phyloP scores from a whole-genome alignment of 2,888 invertebrate species.

The Andrena dorsata region DNA sequence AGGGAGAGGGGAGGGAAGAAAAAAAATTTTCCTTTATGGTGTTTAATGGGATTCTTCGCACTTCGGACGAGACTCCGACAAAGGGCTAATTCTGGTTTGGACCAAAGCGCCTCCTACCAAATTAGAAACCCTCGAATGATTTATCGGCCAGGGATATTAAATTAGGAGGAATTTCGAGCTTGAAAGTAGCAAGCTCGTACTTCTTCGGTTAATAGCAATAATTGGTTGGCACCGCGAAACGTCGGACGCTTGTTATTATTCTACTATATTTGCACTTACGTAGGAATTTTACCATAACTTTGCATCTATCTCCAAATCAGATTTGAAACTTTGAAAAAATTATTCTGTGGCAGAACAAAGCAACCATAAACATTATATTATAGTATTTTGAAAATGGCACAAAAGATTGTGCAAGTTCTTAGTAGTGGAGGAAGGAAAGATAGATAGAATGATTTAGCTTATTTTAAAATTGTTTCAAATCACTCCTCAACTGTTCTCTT shows the following conservation, averaged over 20 bases:
- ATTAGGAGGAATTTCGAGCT: conserved; percentile 58
- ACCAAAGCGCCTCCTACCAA: conserved; percentile 59
- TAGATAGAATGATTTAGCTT: no score
- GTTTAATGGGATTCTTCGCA: conserved; percentile 65
- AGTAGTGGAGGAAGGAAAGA: no score
- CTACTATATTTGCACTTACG: conserved; percentile 26
- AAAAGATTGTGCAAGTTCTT: no score
- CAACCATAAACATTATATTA: no score
- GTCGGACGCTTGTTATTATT: conserved; percentile 18
- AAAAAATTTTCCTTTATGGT: conserved; percentile 58
- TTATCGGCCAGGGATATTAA: conserved; percentile 61
- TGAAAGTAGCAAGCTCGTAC: conserved; percentile 56
- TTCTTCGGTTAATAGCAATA: conserved; percentile 48
- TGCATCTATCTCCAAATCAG: no score
- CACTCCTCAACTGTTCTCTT: no score
- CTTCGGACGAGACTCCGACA: conserved; percentile 55
- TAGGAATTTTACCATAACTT: background rate
- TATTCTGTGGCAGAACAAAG: no score
- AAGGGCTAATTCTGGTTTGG: conserved; percentile 59
- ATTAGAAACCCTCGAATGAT: conserved; percentile 59
- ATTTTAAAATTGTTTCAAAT: no score
- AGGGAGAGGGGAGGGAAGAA: conserved; percentile 24
- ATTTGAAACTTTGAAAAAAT: no score
- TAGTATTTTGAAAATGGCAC: no score
- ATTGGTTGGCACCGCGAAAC: conserved; percentile 29